Base-by-base conservation (phyloP, 2,113 vertebrate species). In the Astur gentilis region DNA sequence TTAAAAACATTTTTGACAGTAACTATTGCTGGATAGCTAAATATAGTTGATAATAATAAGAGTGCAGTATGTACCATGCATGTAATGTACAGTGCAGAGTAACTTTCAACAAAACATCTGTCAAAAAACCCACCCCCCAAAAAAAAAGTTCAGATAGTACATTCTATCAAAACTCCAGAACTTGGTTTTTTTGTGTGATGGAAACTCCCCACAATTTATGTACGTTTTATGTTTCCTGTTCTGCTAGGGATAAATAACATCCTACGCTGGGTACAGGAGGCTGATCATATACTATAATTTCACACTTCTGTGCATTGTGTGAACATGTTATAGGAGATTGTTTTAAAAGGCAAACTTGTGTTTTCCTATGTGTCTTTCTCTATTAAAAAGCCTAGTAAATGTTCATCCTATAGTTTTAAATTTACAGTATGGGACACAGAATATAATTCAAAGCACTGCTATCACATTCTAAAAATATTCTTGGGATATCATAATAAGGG, bases 191-290 rank as follows among this genome's bases (percentile, higher is more conserved):
- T 11, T 40, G 49, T 44, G 7, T 49, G 75, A 49, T 22, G 32
- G 65, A 84, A 26, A 52, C 50, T 52, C 50, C 26, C 50, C 26
- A 52, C 50, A 52, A 16, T 27, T 27, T 52, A 27, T 52, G 14
- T 52, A 27, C 5, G 14, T 52, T 52, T 52, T 27, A 27, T 27
- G 50, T 52, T 52, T 71, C n/a, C 9, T 34, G 2, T 52, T 87
- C 19, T 78, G 14, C 54, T 82, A 40, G 16, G 19, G 21, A 36
- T 82, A 50, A 90, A 32, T 70, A 80, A 45, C 6, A 66, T 52
- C 23, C 23, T 58, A 6, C 0, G 0, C 9, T 64, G 44, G 12
- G 18, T 31, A 7, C 19, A 44, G 40, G 50, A 65, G 31, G n/a
- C 36, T 76, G 45, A n/a, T 62, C 8, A 8, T 66, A 16, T 26